Base-by-base conservation (phyloP, 2,888 invertebrate species). In the Agrotis puta region DNA sequence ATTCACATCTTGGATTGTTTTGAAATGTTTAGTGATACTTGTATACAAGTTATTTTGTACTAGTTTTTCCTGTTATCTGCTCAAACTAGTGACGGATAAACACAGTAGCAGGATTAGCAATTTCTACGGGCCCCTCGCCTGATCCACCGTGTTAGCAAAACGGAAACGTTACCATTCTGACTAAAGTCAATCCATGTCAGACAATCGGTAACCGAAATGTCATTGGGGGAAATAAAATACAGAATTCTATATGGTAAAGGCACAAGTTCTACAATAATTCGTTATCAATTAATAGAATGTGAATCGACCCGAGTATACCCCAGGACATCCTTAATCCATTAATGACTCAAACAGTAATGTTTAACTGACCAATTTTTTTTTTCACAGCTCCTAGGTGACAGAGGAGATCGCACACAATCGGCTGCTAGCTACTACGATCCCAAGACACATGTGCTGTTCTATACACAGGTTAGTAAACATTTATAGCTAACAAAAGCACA, bases 351-450 rank as follows among this genome's bases (percentile, higher is more conserved):
- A 33, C 9, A 33, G 56, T 33, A n/a, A 13, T 56, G 6, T n/a
- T 33, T 33, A 18, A 43, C 5, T 16, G 11, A n/a, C n/a, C 27
- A n/a, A 14, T 13, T 66, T 3, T 54, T 9, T 4, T 11, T 24
- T 48, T 70, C 48, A 71, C 90, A 97, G 96, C 89, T 97, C 63
- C 94, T 97, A 70, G 98, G 98, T 14, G 97, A 97, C 82, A 97
- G 98, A 88, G 98, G 98, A 48, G 96, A 96, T 68, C 95, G 96
- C 65, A 97, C 97, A 2, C 98, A 98, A 92, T 97, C 98, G 0
- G 97, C 98, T 0, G 97, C 98, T 7, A 98, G 98, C 76, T 97
- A 96, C 86, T 97, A 97, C 81, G 98, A 98, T 87, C 95, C 96
- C 61, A 96, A 97, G 76, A 97, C 97, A 0, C 97, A 97, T 43